Conservation (phyloP, 2,113 vertebrate species). For the Apteryx mantelli region DNA sequence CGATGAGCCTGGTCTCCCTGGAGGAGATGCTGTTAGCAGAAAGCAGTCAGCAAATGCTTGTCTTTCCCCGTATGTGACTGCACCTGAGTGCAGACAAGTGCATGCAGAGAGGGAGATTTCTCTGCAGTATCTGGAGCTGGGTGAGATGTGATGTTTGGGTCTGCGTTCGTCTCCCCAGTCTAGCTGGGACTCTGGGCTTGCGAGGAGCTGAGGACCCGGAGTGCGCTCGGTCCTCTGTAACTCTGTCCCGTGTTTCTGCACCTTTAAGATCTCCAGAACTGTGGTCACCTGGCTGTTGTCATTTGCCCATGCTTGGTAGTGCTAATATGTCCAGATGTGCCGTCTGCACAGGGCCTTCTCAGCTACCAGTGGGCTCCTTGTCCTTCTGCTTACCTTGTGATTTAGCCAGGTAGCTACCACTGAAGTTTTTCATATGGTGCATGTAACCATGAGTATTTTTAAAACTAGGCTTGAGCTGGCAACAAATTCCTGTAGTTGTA, state of each 20-base stretch:
- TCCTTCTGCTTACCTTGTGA: background rate
- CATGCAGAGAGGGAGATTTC: background rate
- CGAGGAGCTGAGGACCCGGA: too few species aligned
- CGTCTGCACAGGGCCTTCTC: accelerated
- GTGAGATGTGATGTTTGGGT: background rate
- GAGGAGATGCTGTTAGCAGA: background rate
- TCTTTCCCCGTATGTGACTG: background rate
- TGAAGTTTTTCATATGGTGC: background rate
- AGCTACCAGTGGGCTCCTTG: background rate
- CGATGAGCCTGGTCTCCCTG: accelerated
- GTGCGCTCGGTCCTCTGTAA: too few species aligned
- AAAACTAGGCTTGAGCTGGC: background rate
- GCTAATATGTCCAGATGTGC: background rate
- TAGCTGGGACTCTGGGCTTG: background rate
- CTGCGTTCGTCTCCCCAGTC: background rate
- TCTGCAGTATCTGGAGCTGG: background rate
- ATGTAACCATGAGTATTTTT: background rate
- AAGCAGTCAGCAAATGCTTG: background rate
- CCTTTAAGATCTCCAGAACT: background rate
- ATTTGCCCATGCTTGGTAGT: accelerated
- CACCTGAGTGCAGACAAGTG: background rate
- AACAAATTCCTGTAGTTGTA: background rate
- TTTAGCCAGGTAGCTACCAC: background rate
- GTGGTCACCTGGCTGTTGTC: background rate
- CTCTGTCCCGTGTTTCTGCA: too few species aligned